phyloP scores from a whole-genome alignment of 2,113 vertebrate genomes.

The Sardina pilchardus region DNA sequence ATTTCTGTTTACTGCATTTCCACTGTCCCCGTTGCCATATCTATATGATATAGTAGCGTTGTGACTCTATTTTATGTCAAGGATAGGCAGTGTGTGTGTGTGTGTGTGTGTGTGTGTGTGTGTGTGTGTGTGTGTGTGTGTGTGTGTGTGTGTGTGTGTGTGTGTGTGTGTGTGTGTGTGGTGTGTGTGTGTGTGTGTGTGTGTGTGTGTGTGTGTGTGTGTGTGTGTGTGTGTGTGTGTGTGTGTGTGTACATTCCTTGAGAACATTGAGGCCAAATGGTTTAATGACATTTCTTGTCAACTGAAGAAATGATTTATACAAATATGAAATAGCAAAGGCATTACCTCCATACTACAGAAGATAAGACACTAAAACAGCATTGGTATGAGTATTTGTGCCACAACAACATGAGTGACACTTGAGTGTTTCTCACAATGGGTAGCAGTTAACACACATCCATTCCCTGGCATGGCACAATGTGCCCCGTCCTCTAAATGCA shows the following conservation, averaged over 20 bases:
- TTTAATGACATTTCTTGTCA: not conserved
- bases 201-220: constrained; percentile 11
- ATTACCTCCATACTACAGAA: not conserved
- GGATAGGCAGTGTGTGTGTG: not conserved
- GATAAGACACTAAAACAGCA: not conserved
- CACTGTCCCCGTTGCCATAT: not conserved
- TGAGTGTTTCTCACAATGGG: not conserved
- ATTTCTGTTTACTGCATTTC: not conserved
- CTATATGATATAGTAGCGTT: not conserved
- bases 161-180: too few species aligned
- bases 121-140: not conserved
- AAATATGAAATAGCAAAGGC: not conserved
- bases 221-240: not conserved
- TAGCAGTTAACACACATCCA: not conserved
- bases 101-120: constrained; percentile 9
- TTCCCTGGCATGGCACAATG: not conserved
- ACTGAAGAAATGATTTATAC: not conserved
- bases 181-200: too few species aligned
- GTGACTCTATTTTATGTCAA: not conserved
- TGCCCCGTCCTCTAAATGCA: not conserved
- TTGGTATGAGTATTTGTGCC: not conserved
- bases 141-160: not conserved
- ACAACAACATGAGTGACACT: not conserved
- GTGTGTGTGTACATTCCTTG: not conserved
- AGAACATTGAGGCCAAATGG: not conserved